Conservation (phyloP, 2,888 invertebrate species). For the Lasioglossum vierecki region DNA sequence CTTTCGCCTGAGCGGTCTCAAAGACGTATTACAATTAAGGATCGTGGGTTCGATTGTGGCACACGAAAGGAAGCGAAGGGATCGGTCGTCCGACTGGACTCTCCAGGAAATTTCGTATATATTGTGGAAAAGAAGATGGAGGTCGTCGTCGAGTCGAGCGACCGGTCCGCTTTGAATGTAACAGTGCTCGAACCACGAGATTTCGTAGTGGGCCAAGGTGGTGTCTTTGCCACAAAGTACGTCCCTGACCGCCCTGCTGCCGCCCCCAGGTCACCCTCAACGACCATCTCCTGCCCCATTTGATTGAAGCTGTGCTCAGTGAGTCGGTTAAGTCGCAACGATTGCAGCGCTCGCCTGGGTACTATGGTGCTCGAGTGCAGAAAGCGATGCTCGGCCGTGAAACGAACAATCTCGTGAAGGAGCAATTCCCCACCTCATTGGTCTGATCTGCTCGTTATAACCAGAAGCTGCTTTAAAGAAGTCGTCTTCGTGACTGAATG, state of each 20-base stretch:
- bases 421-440: neutral
- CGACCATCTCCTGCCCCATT: constrained; percentile 79
- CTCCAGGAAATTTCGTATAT: neutral
- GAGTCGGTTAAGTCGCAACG: constrained; percentile 23
- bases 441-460: neutral
- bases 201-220: constrained; percentile 54
- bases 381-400: constrained; percentile 28
- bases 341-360: constrained; percentile 14
- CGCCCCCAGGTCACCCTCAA: constrained; percentile 80
- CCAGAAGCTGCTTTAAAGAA: neutral
- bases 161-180: constrained; percentile 3
- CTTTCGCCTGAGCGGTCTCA: constrained; percentile 35
- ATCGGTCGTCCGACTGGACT: neutral
- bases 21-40: constrained; percentile 47
- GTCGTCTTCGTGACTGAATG: neutral
- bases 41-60: constrained; percentile 53
- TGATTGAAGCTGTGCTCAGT: constrained; percentile 29
- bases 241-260: constrained; percentile 82
- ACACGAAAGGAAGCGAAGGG: constrained; percentile 47
- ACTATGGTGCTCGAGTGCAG: constrained; percentile 23
- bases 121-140: neutral
- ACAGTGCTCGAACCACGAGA: constrained; percentile 44
- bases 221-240: constrained; percentile 82
- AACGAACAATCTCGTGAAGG: neutral
- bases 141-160: constrained; percentile 33